A percentile compares a stretch with the other conserved stretches of the same genome.
Conservation (phyloP, 2,113 vertebrate species). For the Excalfactoria chinensis region DNA sequence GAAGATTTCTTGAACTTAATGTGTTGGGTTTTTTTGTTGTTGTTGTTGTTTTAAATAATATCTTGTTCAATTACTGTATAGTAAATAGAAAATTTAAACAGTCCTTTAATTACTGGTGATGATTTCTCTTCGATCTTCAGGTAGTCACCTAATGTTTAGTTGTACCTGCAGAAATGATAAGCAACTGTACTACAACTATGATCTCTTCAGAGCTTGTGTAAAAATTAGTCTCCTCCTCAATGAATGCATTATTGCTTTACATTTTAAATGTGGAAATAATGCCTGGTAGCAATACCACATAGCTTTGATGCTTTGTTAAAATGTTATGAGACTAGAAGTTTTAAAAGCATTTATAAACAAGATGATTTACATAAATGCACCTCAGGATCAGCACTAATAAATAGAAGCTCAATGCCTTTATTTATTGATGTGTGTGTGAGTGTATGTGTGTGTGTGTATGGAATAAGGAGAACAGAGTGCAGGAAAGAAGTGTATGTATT, state of each 20-base stretch:
- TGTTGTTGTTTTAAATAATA: background rate
- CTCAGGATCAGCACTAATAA: background rate
- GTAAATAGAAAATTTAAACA: constrained; percentile 32
- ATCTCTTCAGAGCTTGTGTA: background rate
- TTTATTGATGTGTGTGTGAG: background rate
- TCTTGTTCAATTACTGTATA: constrained; percentile 17
- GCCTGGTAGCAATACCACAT: background rate
- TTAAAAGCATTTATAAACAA: background rate
- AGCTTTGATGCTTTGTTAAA: background rate
- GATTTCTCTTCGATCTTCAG: background rate
- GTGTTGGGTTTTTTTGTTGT: background rate
- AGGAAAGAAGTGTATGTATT: background rate
- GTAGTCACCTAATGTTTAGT: background rate
- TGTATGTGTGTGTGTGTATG: too few species aligned
- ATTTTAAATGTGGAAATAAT: background rate
- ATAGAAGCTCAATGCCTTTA: background rate
- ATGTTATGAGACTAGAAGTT: background rate
- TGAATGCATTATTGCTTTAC: background rate
- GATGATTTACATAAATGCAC: background rate
- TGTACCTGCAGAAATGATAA: background rate
- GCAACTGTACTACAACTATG: background rate
- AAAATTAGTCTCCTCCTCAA: background rate
- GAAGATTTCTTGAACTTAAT: constrained; percentile 37
- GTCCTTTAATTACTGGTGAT: constrained; percentile 22
- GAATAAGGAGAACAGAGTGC: background rate